Percentiles rank a stretch among this genome's conserved stretches.
Conservation (phyloP, 2,888 invertebrate species). For the Achlya flavicornis region DNA sequence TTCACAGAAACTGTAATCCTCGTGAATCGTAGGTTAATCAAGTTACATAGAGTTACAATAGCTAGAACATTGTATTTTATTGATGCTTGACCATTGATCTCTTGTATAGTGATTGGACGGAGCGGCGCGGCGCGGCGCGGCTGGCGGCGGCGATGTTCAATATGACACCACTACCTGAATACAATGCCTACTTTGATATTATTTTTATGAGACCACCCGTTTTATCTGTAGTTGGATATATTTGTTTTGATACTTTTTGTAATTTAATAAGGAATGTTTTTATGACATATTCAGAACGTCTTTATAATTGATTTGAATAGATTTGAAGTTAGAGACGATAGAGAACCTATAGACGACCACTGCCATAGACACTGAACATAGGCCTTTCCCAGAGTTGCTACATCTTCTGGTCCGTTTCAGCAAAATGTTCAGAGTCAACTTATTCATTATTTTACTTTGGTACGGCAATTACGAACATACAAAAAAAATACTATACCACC, state of each 20-base stretch:
- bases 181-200: slow-evolving; percentile 48
- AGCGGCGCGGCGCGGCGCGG: slow-evolving; percentile 6
- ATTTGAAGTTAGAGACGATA: no score
- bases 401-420: no score
- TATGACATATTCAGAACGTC: neutral
- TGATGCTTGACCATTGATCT: slow-evolving; percentile 7
- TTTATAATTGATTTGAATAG: no score
- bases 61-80: neutral
- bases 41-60: neutral
- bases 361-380: no score
- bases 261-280: neutral
- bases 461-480: no score
- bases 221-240: slow-evolving; percentile 17
- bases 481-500: no score
- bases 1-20: neutral
- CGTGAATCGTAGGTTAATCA: neutral
- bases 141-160: neutral
- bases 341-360: no score
- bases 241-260: slow-evolving; percentile 14
- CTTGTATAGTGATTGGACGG: slow-evolving; percentile 20
- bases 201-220: slow-evolving; percentile 58
- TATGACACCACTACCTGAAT: slow-evolving; percentile 13
- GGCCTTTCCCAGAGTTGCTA: no score
- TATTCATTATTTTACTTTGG: no score
- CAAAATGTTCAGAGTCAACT: no score